A percentile compares a stretch with the other conserved stretches of the same genome.
These are phyloP conservation scores for Nasonia longicornis DNA, from an alignment of 1,140 invertebrate genomes.

Conservation along the genomic window DNA sequence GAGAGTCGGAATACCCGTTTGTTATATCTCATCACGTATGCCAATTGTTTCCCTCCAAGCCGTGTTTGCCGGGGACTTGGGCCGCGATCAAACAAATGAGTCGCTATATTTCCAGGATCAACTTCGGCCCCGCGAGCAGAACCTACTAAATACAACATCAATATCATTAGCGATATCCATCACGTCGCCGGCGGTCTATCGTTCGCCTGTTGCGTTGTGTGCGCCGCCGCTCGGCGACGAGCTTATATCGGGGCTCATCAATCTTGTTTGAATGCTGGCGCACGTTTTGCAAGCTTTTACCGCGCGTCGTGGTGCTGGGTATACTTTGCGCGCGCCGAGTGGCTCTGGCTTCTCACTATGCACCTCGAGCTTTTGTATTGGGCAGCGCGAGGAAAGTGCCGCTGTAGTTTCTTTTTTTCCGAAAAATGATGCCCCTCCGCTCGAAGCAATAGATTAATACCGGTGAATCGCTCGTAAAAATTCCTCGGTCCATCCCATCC, in stretches of 20 bases:
- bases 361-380: background rate
- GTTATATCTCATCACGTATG: background rate
- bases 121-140: background rate
- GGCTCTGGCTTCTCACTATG: background rate
- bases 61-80: constrained; percentile 7
- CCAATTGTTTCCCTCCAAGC: constrained; percentile 13
- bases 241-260: constrained; percentile 25
- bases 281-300: constrained; percentile 30
- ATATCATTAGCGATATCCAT: constrained; percentile 32
- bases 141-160: constrained; percentile 27
- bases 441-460: too few relatives aligned
- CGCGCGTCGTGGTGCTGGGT: background rate
- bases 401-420: too few relatives aligned
- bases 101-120: constrained; percentile 41
- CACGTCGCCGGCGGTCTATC: background rate
- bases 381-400: too few relatives aligned
- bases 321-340: background rate
- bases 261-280: constrained; percentile 30
- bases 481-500: constrained; percentile 45
- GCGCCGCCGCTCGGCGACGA: background rate
- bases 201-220: constrained; percentile 14
- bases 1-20: constrained; percentile 17
- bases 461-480: constrained; percentile 45
- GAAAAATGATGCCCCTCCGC: too few relatives aligned
- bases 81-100: constrained; percentile 40